Base-by-base conservation (phyloP, 2,888 invertebrate species). In the Nomada hirtipes region DNA sequence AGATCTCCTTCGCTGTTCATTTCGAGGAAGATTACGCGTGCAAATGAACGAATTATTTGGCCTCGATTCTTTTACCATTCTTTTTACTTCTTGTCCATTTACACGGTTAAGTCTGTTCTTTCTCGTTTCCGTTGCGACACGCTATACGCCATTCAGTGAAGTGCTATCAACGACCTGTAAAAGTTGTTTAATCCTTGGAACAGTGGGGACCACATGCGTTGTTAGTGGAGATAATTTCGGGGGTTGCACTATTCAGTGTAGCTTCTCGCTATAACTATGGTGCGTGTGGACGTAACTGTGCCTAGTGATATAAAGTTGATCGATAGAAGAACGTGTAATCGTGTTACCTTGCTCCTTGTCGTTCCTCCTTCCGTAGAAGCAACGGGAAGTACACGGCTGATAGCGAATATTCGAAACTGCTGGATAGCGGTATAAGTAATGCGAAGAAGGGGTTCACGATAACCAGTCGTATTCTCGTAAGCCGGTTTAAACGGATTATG, bases 401-500 rank as follows among this genome's bases (percentile, higher is more conserved):
- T 76, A 86, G 82, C 80, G 81, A 82, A 79, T 87, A 63, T 87
- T 86, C 83, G 79, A 82, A 79, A 70, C 77, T 76, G 78, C 78
- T 60, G 79, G 86, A 85, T 88, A 86, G 83, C 83, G 85, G 85
- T 81, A 80, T 87, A 88, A 88, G 88, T 88, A 88, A 88, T 86
- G 87, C 84, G 82, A 86, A 80, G 79, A 82, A 79, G 79, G 82
- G 70, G 26, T 85, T 86, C 84, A 83, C 89, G 89, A 89, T 89
- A 89, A 89, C 88, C 86, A 82, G 80, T 76, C 78, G 88, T 86
- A 86, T 88, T 86, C 88, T 83, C 84, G 86, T 89, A 89, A 88
- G 85, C 88, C 88, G 89, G 88, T 83, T 89, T 89, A 89, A 89
- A 83, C 65, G 89, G 85, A 89, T 89, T 88, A 89, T 88, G 84